These are phyloP conservation scores for Hymenochirus boettgeri DNA, from an alignment of 2,113 vertebrate species.

Conservation along the genomic window DNA sequence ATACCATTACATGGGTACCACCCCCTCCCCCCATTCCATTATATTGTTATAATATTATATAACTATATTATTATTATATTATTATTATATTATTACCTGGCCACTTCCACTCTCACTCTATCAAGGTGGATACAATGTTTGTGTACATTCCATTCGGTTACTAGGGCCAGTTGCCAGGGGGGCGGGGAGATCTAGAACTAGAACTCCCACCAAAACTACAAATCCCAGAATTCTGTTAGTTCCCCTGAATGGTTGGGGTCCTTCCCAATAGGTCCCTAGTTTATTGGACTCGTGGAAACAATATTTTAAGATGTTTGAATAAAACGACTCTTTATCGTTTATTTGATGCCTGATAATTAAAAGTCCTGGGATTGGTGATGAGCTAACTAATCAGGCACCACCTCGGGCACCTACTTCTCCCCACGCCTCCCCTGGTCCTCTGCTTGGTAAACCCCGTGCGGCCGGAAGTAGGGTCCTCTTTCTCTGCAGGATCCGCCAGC, in stretches of 20 bases:
- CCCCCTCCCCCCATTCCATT: too few relatives aligned
- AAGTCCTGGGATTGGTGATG: background rate
- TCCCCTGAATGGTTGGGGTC: background rate
- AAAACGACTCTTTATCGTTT: too few relatives aligned
- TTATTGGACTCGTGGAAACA: background rate
- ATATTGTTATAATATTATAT: too few relatives aligned
- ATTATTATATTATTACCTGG: too few relatives aligned
- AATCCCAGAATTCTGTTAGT: slow-evolving; percentile 44
- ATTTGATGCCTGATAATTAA: background rate
- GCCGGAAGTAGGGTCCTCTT: slow-evolving; percentile 18
- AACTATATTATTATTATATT: too few relatives aligned
- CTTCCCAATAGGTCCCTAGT: background rate
- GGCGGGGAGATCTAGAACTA: too few relatives aligned
- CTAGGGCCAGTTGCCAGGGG: background rate
- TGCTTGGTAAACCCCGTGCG: slow-evolving; percentile 67
- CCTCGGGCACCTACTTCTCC: background rate
- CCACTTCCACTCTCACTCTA: background rate
- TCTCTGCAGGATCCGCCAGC: slow-evolving; percentile 82
- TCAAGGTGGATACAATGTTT: too few relatives aligned
- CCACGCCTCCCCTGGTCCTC: slow-evolving; percentile 21
- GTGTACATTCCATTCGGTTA: background rate
- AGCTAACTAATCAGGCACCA: fast-evolving
- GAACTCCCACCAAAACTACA: slow-evolving; percentile 48
- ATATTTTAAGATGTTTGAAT: background rate
- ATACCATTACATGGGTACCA: too few relatives aligned